Conservation (phyloP, 2,113 vertebrate species). For the Proterorhinus semilunaris region DNA sequence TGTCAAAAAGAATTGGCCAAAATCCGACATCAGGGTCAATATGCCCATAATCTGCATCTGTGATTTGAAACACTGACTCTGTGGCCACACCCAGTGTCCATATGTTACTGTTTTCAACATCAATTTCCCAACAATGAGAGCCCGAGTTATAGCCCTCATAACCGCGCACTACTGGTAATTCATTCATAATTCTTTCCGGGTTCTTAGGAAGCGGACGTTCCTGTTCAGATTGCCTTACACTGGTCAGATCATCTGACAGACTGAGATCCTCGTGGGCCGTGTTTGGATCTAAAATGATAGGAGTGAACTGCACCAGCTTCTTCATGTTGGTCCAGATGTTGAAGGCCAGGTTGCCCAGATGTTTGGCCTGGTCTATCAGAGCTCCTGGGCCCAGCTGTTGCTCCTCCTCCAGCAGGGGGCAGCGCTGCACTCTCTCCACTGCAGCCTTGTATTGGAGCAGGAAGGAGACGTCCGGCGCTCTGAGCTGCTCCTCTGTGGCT, state of each 20-base stretch:
- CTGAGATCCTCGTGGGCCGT: not conserved
- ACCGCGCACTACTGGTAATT: not conserved
- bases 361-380: too few relatives aligned
- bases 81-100: not conserved
- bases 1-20: not conserved
- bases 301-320: not conserved
- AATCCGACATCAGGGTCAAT: not conserved
- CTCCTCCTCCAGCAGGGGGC: too few relatives aligned
- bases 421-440: too few relatives aligned
- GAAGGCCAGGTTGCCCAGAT: too few relatives aligned
- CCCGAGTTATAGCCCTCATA: not conserved
- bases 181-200: not conserved
- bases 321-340: too few relatives aligned
- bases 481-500: too few relatives aligned
- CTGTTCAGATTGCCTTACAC: not conserved
- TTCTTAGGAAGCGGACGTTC: not conserved
- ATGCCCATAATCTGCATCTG: not conserved
- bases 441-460: too few relatives aligned
- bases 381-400: too few relatives aligned
- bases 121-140: not conserved
- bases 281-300: not conserved
- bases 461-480: too few relatives aligned
- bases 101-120: not conserved
- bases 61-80: not conserved
- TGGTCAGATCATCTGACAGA: not conserved